Percentiles rank a stretch among this genome's conserved stretches.
Conservation (phyloP, 2,888 invertebrate species). For the Orchesellides sinensis region DNA sequence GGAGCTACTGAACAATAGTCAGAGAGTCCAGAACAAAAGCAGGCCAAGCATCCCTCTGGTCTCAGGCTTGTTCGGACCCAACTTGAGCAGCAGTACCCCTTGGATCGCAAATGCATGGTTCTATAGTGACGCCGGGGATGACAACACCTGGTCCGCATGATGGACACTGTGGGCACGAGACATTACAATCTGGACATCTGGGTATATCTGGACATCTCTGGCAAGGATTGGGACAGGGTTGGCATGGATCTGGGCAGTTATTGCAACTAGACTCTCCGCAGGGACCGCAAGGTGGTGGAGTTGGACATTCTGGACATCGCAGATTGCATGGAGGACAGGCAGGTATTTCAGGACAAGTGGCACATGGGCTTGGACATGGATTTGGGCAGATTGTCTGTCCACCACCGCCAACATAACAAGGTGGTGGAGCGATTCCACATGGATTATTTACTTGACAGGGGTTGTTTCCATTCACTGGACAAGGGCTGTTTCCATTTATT, state of each 20-base stretch:
- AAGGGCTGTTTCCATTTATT: not conserved
- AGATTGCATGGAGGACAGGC: too few relatives aligned
- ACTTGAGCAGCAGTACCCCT: conserved; percentile 88
- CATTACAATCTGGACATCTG: conserved; percentile 42
- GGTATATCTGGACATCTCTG: not conserved
- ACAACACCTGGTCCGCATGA: conserved; percentile 12
- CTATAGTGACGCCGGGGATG: too few relatives aligned
- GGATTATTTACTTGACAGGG: too few relatives aligned
- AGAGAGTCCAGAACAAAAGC: conserved; percentile 89
- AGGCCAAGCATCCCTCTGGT: conserved; percentile 88
- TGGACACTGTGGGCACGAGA: conserved; percentile 31
- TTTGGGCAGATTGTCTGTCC: too few relatives aligned
- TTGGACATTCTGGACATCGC: conserved; percentile 28
- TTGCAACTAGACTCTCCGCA: not conserved
- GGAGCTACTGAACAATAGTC: conserved; percentile 78
- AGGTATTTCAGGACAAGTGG: conserved; percentile 23
- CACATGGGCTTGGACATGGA: conserved; percentile 40
- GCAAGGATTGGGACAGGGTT: conserved; percentile 36
- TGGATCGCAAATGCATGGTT: conserved; percentile 83
- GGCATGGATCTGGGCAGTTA: conserved; percentile 58
- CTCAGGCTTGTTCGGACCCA: conserved; percentile 87
- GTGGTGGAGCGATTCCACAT: too few relatives aligned
- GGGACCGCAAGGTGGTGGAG: conserved; percentile 24
- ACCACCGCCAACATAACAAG: too few relatives aligned
- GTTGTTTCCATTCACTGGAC: too few relatives aligned